A percentile compares a stretch with the other conserved stretches of the same genome.
Conservation (phyloP, 2,888 invertebrate genomes). For the Mamestra brassicae region DNA sequence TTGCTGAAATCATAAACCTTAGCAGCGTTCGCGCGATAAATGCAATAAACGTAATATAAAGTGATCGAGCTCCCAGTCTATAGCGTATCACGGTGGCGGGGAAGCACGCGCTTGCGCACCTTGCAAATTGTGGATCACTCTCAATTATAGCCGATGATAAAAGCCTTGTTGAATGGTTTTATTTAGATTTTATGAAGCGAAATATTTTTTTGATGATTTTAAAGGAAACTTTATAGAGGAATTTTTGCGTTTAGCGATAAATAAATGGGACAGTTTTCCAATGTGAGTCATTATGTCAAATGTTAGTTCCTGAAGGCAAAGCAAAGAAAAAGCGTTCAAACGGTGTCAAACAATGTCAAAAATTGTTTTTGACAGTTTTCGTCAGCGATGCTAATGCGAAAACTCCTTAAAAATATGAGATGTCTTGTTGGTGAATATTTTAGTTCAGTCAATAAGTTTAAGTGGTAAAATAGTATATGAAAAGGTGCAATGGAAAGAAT, state of each 20-base stretch:
- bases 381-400: too few relatives aligned
- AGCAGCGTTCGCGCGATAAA: conserved; percentile 29
- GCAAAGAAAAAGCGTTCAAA: too few relatives aligned
- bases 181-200: conserved; percentile 13
- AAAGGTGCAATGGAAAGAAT: not conserved
- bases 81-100: conserved; percentile 80
- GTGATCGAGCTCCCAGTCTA: conserved; percentile 73
- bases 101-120: conserved; percentile 69
- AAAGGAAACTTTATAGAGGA: not conserved
- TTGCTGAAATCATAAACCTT: conserved; percentile 45
- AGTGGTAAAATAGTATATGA: not conserved
- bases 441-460: too few relatives aligned
- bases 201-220: not conserved
- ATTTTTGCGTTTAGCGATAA: not conserved
- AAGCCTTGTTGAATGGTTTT: conserved; percentile 24
- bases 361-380: too few relatives aligned
- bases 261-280: not conserved
- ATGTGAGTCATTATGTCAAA: not conserved
- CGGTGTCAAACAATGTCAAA: too few relatives aligned
- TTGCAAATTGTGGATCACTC: conserved; percentile 72
- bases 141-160: conserved; percentile 67
- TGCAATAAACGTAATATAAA: conserved; percentile 32
- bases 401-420: too few relatives aligned
- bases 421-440: too few relatives aligned
- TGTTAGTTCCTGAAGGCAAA: not conserved